Base-by-base conservation (phyloP, 2,797 vertebrate genomes). In the Enteromius mattozi region DNA sequence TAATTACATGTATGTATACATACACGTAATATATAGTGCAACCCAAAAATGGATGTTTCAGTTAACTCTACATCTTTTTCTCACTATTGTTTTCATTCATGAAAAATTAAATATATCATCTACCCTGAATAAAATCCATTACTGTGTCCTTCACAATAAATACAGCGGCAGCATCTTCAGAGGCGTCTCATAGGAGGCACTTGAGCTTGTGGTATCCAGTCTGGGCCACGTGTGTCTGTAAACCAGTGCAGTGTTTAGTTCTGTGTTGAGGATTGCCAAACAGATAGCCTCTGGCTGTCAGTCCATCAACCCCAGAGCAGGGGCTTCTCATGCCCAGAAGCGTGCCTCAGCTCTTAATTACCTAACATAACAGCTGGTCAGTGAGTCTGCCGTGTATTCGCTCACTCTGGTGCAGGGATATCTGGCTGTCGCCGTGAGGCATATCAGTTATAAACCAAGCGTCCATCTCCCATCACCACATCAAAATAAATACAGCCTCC, bases 261-360 rank as follows among this genome's bases (percentile, higher is more conserved):
- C 76, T 84, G 72, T 80, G 47, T 47, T 82, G 33, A 81, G 76
- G 65, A 24, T 70, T 78, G 68, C 84, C 84, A 88, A 88, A 90
- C 88, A 88, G 86, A 85, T 87, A 85, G 89, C 83, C 83, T 87
- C 82, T 81, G 74, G 68, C 82, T 83, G 47, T 87, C 84, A 72
- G 83, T 72, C 85, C 86, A 80, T 87, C 56, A 83, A 66, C 82
- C 66, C 85, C 37, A 71, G 59, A 59, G 71, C 69, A 30, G 61
- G 80, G 42, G 65, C 66, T 65, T 81, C 66, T 76, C 59, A 54
- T 81, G 56, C 56, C 59, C 69, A 82, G 42, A 83, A 74, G 49
- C 27, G 78, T 80, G 69, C 71, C 30, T 71, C 54, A 82, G 80
- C 80, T 87, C 83, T 88, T 86, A 89, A 90, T 86, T 85, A 87